Conservation (phyloP, 2,888 invertebrate genomes). For the Laspeyria flexula region DNA sequence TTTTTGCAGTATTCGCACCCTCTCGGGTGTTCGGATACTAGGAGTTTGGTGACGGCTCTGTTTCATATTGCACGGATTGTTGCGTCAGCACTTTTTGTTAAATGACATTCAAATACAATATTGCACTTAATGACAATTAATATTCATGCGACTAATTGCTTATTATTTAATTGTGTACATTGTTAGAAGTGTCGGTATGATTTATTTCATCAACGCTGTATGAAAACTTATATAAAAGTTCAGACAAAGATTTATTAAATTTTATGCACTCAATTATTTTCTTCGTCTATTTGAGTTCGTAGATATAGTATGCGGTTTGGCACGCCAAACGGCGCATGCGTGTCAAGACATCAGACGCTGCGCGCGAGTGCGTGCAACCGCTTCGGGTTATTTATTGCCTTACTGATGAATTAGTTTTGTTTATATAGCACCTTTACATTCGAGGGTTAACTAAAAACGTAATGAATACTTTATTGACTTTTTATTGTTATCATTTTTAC, state of each 20-base stretch:
- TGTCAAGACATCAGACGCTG: slow-evolving; percentile 72
- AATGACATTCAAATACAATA: slow-evolving; percentile 30
- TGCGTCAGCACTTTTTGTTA: slow-evolving; percentile 60
- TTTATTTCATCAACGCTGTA: slow-evolving; percentile 20
- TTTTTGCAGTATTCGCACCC: slow-evolving; percentile 83
- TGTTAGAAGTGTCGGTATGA: slow-evolving; percentile 11
- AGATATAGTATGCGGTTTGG: slow-evolving; percentile 71
- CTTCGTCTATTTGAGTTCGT: slow-evolving; percentile 48
- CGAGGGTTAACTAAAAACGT: slow-evolving; percentile 69
- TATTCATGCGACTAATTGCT: slow-evolving; percentile 20
- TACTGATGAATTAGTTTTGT: slow-evolving; percentile 70
- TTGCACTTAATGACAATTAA: slow-evolving; percentile 12
- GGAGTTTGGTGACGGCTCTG: slow-evolving; percentile 61
- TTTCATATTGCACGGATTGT: slow-evolving; percentile 53
- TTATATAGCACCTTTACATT: slow-evolving; percentile 70
- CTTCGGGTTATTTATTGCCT: slow-evolving; percentile 74
- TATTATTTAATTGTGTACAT: slow-evolving; percentile 20
- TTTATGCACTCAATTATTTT: slow-evolving; percentile 43
- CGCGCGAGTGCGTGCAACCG: slow-evolving; percentile 81
- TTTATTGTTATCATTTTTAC: slow-evolving; percentile 59
- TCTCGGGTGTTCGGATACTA: slow-evolving; percentile 69
- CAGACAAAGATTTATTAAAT: slow-evolving; percentile 34
- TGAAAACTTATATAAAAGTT: slow-evolving; percentile 34
- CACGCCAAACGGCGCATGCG: slow-evolving; percentile 75
- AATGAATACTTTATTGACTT: slow-evolving; percentile 71